These are phyloP conservation scores for Bruchidius siliquastri DNA, from an alignment of 2,888 invertebrate genomes.

Conservation along the genomic window DNA sequence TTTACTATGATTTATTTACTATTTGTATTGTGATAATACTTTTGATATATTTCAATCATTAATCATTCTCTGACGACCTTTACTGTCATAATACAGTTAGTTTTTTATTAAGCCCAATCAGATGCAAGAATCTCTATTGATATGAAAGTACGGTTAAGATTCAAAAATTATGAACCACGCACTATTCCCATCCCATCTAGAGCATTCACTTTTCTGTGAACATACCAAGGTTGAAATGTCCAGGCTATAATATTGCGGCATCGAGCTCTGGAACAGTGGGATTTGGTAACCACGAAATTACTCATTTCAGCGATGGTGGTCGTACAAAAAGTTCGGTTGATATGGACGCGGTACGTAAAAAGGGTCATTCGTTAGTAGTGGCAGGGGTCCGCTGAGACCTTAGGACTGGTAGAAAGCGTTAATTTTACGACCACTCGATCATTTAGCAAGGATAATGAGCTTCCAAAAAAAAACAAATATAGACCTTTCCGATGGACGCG, in stretches of 20 bases:
- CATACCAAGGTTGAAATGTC: background rate
- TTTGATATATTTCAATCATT: too few relatives aligned
- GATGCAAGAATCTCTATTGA: too few relatives aligned
- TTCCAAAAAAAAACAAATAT: conserved; percentile 5
- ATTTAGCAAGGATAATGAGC: conserved; percentile 11
- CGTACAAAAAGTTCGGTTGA: background rate
- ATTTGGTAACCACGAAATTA: background rate
- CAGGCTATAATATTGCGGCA: background rate
- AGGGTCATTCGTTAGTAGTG: background rate
- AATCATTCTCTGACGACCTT: too few relatives aligned
- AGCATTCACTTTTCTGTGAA: too few relatives aligned
- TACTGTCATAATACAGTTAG: too few relatives aligned
- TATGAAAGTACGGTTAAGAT: too few relatives aligned
- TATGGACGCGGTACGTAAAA: background rate
- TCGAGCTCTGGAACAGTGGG: background rate
- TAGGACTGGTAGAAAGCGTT: background rate
- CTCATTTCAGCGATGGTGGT: background rate
- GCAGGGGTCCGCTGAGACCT: background rate
- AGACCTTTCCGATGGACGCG: background rate
- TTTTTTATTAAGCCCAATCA: too few relatives aligned
- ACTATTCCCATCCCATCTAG: too few relatives aligned
- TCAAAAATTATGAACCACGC: too few relatives aligned
- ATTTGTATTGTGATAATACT: too few relatives aligned
- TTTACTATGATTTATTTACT: too few relatives aligned
- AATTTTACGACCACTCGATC: conserved; percentile 10